Conservation (phyloP, 2,113 vertebrate species). For the Epinephelus fuscoguttatus region DNA sequence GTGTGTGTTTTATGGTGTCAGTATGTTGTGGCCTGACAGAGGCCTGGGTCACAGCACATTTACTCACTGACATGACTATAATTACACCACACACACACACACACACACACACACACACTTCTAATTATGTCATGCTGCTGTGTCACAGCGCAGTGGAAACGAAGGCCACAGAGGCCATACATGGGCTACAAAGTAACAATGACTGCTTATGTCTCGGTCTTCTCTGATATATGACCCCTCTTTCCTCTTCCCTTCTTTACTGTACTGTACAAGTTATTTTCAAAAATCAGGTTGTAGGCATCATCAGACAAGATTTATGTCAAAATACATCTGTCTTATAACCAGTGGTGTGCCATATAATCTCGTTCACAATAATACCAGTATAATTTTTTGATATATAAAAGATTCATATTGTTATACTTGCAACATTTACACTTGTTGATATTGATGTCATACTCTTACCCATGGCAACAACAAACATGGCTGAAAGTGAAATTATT, state of each 20-base stretch:
- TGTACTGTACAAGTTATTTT: too few relatives aligned
- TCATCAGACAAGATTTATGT: not conserved
- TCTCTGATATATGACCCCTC: constrained; percentile 7
- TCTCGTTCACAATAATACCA: too few relatives aligned
- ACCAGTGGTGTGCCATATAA: not conserved
- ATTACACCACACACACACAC: constrained; percentile 36
- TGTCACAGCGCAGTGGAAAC: constrained; percentile 40
- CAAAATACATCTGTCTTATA: not conserved
- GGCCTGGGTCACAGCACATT: constrained; percentile 62
- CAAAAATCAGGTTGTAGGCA: not conserved
- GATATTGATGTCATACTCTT: too few relatives aligned
- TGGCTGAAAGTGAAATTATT: too few relatives aligned
- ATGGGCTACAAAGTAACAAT: constrained; percentile 23
- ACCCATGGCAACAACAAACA: too few relatives aligned
- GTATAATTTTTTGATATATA: too few relatives aligned
- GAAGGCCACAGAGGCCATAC: constrained; percentile 28
- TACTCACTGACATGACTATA: constrained; percentile 64
- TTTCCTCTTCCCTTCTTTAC: not conserved
- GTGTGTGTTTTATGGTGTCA: constrained; percentile 1
- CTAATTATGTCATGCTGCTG: constrained; percentile 40
- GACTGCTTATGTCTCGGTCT: constrained; percentile 12
- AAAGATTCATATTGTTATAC: too few relatives aligned
- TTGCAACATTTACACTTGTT: too few relatives aligned
- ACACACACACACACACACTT: constrained; percentile 5
- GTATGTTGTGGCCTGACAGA: constrained; percentile 48